A percentile compares a stretch with the other conserved stretches of the same genome.
phyloP scores from a whole-genome alignment of 1,140 invertebrate species.

The Acromyrmex heyeri region DNA sequence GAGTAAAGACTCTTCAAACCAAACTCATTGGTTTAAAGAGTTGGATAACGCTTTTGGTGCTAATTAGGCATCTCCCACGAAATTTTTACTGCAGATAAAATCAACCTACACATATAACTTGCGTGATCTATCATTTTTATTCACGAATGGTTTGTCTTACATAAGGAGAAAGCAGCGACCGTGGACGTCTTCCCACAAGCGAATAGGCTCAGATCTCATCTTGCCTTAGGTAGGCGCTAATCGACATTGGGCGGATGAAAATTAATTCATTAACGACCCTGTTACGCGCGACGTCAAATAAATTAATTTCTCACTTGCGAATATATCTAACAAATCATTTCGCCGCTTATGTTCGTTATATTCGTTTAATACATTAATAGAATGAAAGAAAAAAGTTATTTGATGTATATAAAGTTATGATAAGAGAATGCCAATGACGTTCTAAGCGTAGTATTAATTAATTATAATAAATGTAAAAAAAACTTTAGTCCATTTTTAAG shows the following conservation, averaged over 20 bases:
- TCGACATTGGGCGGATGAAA: slow-evolving; percentile 42
- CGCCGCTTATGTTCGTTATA: background rate
- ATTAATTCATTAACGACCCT: slow-evolving; percentile 41
- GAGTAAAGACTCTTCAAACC: background rate
- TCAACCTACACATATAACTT: slow-evolving; percentile 24
- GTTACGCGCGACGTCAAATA: background rate
- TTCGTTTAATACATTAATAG: background rate
- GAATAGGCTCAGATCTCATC: slow-evolving; percentile 16
- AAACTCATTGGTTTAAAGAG: background rate
- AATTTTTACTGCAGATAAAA: slow-evolving; percentile 51
- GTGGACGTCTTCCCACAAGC: slow-evolving; percentile 58
- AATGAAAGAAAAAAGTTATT: background rate
- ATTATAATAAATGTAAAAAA: background rate
- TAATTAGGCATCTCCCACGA: slow-evolving; percentile 43
- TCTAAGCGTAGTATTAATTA: background rate
- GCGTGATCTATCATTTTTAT: slow-evolving; percentile 45
- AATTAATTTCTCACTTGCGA: background rate
- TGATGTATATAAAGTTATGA: background rate
- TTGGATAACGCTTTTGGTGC: background rate
- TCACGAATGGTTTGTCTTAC: slow-evolving; percentile 46
- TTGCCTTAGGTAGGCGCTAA: slow-evolving; percentile 53
- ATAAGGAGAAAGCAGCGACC: slow-evolving; percentile 53
- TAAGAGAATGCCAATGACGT: background rate
- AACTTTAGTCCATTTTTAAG: background rate
- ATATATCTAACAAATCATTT: background rate